Evolutionary conservation across 1,140 invertebrate species (phyloP).

Genomic region (Maniola jurtina): DNA sequence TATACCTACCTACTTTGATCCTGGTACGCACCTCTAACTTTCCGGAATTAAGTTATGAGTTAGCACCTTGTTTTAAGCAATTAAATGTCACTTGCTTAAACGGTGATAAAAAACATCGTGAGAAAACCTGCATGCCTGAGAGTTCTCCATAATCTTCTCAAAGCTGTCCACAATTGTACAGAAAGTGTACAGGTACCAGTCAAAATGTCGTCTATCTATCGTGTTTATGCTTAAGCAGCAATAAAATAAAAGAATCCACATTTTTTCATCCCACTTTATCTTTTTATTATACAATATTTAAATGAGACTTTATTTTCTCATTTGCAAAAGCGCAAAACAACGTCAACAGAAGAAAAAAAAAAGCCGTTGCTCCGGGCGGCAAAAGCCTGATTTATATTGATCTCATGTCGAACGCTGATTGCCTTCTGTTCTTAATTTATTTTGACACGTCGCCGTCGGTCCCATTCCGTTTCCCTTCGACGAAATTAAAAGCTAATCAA

Average conservation of each 20-base stretch:
- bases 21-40: too few species aligned
- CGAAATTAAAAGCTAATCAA: slow-evolving; percentile 24
- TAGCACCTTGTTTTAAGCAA: too few species aligned
- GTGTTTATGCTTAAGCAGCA: background rate
- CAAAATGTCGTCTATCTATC: too few species aligned
- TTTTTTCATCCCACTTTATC: background rate
- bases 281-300: slow-evolving; percentile 4
- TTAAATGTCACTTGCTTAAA: too few species aligned
- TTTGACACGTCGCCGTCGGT: slow-evolving; percentile 34
- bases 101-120: too few species aligned
- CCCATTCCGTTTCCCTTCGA: slow-evolving; percentile 18
- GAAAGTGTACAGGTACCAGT: too few species aligned
- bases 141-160: too few species aligned
- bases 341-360: slow-evolving; percentile 10
- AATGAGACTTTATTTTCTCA: slow-evolving; percentile 1
- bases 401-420: slow-evolving; percentile 22
- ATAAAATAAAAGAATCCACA: background rate
- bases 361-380: slow-evolving; percentile 11
- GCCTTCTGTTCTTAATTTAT: slow-evolving; percentile 34
- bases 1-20: too few species aligned
- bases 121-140: too few species aligned
- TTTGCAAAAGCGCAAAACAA: slow-evolving; percentile 11
- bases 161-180: too few species aligned
- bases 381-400: slow-evolving; percentile 21
- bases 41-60: too few species aligned